Evolutionary conservation across 2,797 vertebrate species (phyloP).

Genomic region (Echeneis naucrates): DNA sequence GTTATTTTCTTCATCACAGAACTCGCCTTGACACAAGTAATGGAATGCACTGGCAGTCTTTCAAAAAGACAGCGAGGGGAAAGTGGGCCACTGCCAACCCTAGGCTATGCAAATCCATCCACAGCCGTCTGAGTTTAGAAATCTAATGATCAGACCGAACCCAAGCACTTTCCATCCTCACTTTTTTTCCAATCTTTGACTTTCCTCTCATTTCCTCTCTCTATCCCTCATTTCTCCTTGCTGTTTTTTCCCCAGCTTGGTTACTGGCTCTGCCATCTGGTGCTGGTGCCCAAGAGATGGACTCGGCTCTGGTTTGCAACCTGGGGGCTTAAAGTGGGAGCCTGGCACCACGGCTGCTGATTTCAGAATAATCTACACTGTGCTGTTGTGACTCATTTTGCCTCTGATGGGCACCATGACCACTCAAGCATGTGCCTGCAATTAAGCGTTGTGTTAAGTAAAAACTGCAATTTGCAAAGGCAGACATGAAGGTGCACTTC

Average conservation of each 20-base stretch:
- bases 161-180: slow-evolving; percentile 61
- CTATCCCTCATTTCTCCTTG: slow-evolving; percentile 35
- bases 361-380: slow-evolving; percentile 73
- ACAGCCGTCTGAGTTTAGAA: slow-evolving; percentile 76
- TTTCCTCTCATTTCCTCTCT: slow-evolving; percentile 60
- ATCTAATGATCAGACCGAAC: slow-evolving; percentile 79
- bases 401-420: slow-evolving; percentile 73
- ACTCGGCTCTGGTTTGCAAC: slow-evolving; percentile 62
- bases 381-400: slow-evolving; percentile 69
- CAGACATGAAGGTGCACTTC: slow-evolving; percentile 72
- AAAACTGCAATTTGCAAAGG: slow-evolving; percentile 79
- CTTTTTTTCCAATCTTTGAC: slow-evolving; percentile 54
- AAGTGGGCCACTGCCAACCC: slow-evolving; percentile 83
- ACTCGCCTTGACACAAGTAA: slow-evolving; percentile 82
- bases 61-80: slow-evolving; percentile 74
- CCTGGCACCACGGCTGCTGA: slow-evolving; percentile 67
- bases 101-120: slow-evolving; percentile 82
- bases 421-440: slow-evolving; percentile 80
- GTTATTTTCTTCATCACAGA: slow-evolving; percentile 81
- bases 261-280: slow-evolving; percentile 76
- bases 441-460: slow-evolving; percentile 79
- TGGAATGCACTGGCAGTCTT: slow-evolving; percentile 80
- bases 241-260: slow-evolving; percentile 22
- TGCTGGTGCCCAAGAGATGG: slow-evolving; percentile 74
- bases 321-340: slow-evolving; percentile 60